phyloP scores from a whole-genome alignment of 2,888 invertebrate genomes.

The Acholoe squamosa region DNA sequence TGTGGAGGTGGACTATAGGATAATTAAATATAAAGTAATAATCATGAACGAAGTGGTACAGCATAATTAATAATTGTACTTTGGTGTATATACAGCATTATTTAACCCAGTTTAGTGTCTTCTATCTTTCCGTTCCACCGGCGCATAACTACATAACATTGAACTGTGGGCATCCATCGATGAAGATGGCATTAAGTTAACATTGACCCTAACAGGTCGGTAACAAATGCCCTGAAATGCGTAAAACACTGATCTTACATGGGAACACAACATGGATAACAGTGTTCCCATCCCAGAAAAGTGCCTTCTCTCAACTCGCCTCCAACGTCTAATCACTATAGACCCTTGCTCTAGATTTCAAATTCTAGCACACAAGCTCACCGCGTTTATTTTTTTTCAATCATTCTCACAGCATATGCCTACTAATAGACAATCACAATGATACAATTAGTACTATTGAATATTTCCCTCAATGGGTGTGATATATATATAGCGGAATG shows the following conservation, averaged over 20 bases:
- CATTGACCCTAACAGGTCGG: background rate
- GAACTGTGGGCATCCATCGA: background rate
- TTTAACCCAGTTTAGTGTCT: background rate
- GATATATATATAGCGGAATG: slow-evolving; percentile 29
- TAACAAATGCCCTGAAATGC: slow-evolving; percentile 17
- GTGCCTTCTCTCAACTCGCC: background rate
- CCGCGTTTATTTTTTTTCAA: background rate
- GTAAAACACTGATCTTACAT: background rate
- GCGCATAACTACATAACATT: background rate
- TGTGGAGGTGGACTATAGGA: background rate
- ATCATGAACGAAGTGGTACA: slow-evolving; percentile 32
- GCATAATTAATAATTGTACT: background rate
- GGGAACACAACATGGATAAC: background rate
- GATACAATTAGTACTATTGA: background rate
- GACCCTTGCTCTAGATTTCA: background rate
- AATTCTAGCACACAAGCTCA: slow-evolving; percentile 4
- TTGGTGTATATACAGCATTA: slow-evolving; percentile 24
- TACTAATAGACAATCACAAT: background rate
- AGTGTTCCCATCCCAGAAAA: slow-evolving; percentile 4
- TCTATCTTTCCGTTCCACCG: background rate
- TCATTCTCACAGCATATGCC: background rate
- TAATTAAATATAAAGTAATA: background rate
- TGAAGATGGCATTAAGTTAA: slow-evolving; percentile 15
- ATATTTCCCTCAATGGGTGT: background rate
- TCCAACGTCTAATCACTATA: background rate